Percentiles rank a stretch among this genome's conserved stretches.
phyloP scores from a whole-genome alignment of 2,888 invertebrate genomes.

The Adela reaumurella region DNA sequence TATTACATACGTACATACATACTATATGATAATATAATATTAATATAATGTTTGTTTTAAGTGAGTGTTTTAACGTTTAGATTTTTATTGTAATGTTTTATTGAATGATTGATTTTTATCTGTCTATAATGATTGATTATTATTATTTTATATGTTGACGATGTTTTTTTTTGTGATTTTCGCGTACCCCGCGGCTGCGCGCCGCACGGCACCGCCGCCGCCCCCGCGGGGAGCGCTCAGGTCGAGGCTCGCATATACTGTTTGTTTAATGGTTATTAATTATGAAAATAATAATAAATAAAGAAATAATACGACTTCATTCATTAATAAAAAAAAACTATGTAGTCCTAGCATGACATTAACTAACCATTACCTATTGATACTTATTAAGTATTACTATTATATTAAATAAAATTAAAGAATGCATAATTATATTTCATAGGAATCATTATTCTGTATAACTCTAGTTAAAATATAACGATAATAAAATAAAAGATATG shows the following conservation, averaged over 20 bases:
- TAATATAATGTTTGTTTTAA: conserved; percentile 59
- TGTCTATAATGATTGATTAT: conserved; percentile 49
- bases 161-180: conserved; percentile 51
- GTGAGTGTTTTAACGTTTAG: conserved; percentile 56
- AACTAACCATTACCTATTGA: conserved; percentile 56
- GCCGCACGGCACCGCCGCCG: conserved; percentile 28
- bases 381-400: conserved; percentile 57
- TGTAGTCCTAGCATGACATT: conserved; percentile 52
- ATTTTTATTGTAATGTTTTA: conserved; percentile 59
- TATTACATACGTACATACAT: conserved; percentile 54
- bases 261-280: conserved; percentile 41
- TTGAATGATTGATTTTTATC: conserved; percentile 52
- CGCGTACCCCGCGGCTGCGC: conserved; percentile 28
- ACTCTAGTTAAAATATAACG: conserved; percentile 57
- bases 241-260: conserved; percentile 12
- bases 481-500: conserved; percentile 47
- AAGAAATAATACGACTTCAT: conserved; percentile 50
- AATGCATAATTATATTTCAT: conserved; percentile 60
- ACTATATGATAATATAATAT: conserved; percentile 54
- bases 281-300: conserved; percentile 47
- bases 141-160: conserved; percentile 57
- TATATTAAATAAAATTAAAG: conserved; percentile 57
- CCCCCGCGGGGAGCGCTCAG: conserved; percentile 32
- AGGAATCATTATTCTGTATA: conserved; percentile 60
- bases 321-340: conserved; percentile 51